These are phyloP conservation scores for Sciurus niger DNA, from an alignment of 2,113 vertebrate genomes.

Conservation along the genomic window DNA sequence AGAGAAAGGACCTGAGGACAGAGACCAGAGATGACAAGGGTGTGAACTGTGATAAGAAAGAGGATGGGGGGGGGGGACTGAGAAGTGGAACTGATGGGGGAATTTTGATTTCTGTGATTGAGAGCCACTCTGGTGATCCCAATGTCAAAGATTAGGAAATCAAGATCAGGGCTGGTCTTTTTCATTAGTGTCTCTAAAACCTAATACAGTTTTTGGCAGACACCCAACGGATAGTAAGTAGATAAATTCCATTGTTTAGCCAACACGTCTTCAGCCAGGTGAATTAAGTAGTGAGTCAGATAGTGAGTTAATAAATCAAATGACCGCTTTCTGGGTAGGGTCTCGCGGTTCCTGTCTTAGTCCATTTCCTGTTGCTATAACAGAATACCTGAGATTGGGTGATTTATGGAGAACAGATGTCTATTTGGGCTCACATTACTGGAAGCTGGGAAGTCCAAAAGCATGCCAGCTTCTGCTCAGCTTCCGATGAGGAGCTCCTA, in stretches of 20 bases:
- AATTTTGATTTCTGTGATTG: background rate
- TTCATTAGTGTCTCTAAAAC: background rate
- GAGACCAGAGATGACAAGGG: background rate
- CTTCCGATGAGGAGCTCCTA: background rate
- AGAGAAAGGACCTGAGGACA: background rate
- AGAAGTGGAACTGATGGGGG: fast-evolving
- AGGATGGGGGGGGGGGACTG: background rate
- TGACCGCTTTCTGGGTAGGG: background rate
- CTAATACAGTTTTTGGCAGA: conserved; percentile 7
- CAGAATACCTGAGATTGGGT: background rate
- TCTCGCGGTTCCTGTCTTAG: background rate
- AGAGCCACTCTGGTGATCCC: background rate
- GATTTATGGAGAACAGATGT: background rate
- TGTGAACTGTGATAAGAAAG: background rate
- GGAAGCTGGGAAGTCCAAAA: background rate
- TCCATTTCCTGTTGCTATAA: background rate
- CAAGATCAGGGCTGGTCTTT: background rate
- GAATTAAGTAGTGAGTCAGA: background rate
- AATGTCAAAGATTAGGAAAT: background rate
- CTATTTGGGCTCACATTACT: background rate
- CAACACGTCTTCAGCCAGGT: background rate
- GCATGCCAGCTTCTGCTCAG: too few relatives aligned
- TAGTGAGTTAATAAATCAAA: background rate
- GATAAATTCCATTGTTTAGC: background rate
- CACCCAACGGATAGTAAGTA: background rate